These are phyloP conservation scores for Pachyramphus minor DNA, from an alignment of 2,113 vertebrate genomes.

Conservation along the genomic window DNA sequence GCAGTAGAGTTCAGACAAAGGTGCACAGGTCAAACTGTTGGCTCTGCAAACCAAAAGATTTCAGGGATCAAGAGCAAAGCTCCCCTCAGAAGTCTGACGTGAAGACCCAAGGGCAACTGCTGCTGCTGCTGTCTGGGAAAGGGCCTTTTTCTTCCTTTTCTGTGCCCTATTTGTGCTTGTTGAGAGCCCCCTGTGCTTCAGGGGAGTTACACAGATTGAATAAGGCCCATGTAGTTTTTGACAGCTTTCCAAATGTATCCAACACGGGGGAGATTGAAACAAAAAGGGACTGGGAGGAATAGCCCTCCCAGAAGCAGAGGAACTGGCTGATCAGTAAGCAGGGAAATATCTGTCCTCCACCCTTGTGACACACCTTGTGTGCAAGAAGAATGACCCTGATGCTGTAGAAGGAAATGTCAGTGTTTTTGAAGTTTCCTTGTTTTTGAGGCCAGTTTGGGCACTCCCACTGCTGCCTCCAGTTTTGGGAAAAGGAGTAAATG, in stretches of 20 bases:
- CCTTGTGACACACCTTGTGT: background rate
- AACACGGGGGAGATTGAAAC: background rate
- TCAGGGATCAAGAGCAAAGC: constrained; percentile 11
- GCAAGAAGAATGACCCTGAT: background rate
- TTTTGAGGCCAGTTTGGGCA: background rate
- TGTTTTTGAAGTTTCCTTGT: background rate
- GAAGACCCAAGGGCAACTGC: background rate
- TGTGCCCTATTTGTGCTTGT: background rate
- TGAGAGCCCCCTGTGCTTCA: background rate
- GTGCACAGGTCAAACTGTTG: background rate
- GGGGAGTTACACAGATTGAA: background rate
- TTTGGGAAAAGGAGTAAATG: background rate
- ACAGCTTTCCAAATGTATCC: background rate
- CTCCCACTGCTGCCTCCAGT: too few relatives aligned
- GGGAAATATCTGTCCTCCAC: background rate
- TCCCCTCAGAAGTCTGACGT: background rate
- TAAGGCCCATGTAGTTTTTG: background rate
- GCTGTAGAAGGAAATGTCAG: background rate
- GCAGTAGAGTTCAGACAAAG: background rate
- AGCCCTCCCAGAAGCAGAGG: background rate
- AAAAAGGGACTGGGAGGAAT: background rate
- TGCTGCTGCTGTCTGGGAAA: background rate
- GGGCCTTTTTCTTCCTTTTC: background rate
- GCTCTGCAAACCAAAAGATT: constrained; percentile 24
- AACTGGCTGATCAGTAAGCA: background rate